phyloP scores from a whole-genome alignment of 2,888 invertebrate species.

The Macrophya alboannulata region DNA sequence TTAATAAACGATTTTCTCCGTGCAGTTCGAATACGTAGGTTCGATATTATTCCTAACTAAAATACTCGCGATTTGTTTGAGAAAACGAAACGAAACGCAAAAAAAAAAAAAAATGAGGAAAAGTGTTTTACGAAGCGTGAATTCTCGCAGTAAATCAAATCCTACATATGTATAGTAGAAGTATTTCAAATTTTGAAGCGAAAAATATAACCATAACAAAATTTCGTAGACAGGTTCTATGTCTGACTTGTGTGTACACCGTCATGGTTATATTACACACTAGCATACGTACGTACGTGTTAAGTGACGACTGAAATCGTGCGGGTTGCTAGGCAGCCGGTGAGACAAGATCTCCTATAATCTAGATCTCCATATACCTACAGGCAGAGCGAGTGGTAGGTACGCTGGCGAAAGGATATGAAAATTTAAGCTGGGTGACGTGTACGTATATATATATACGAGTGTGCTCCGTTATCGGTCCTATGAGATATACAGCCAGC shows the following conservation, averaged over 20 bases:
- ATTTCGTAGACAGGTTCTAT: background rate
- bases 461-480: constrained; percentile 27
- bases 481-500: constrained; percentile 2
- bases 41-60: background rate
- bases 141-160: background rate
- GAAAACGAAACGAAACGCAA: background rate
- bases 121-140: background rate
- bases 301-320: constrained; percentile 6
- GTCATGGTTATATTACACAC: background rate
- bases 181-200: constrained; percentile 18
- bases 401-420: constrained; percentile 29
- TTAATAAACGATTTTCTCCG: constrained; percentile 6
- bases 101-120: background rate
- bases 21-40: background rate
- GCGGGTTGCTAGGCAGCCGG: constrained; percentile 26
- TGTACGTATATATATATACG: background rate
- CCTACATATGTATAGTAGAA: background rate
- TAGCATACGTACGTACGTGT: background rate
- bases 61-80: background rate
- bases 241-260: constrained; percentile 1
- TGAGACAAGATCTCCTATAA: constrained; percentile 38
- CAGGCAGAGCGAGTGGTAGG: background rate
- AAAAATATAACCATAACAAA: background rate
- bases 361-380: constrained; percentile 20
- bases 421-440: constrained; percentile 24